A percentile compares a stretch with the other conserved stretches of the same genome.
Conservation (phyloP, 2,888 invertebrate species). For the Erpobdella octoculata region DNA sequence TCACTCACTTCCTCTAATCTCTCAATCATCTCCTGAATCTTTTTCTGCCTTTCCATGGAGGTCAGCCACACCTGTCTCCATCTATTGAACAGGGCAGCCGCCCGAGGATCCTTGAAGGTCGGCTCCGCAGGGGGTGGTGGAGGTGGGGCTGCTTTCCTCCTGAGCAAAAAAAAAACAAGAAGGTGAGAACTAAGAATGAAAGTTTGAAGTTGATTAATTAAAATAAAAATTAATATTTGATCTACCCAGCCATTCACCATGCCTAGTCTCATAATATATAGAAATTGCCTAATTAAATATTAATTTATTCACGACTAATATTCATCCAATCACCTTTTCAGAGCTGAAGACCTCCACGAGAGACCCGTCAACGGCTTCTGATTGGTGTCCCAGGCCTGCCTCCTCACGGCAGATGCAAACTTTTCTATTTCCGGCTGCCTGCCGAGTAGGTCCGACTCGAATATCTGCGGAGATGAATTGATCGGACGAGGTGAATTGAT, state of each 20-base stretch:
- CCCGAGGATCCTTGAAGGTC: slow-evolving; percentile 66
- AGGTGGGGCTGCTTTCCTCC: not conserved
- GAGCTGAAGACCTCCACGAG: not conserved
- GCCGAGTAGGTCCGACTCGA: slow-evolving; percentile 90
- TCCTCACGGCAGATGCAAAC: slow-evolving; percentile 66
- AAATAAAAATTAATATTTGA: no score
- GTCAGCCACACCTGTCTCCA: slow-evolving; percentile 97
- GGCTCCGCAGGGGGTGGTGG: not conserved
- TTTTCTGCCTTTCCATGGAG: slow-evolving; percentile 89
- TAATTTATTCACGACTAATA: no score
- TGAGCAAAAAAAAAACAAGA: no score
- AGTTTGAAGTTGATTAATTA: no score
- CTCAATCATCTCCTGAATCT: slow-evolving; percentile 83
- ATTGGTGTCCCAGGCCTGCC: not conserved
- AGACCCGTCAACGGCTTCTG: not conserved
- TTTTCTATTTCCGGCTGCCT: slow-evolving; percentile 88
- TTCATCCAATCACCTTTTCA: not conserved
- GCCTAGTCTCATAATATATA: no score
- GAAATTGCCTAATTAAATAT: no score
- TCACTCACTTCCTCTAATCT: slow-evolving; percentile 71
- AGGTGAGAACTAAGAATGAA: no score
- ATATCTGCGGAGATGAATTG: slow-evolving; percentile 60
- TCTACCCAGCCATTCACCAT: no score
- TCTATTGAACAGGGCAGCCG: slow-evolving; percentile 79
- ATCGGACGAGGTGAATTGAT: no score